These are phyloP conservation scores for Cinclus mexicanus DNA, from an alignment of 2,113 vertebrate species.

Conservation along the genomic window DNA sequence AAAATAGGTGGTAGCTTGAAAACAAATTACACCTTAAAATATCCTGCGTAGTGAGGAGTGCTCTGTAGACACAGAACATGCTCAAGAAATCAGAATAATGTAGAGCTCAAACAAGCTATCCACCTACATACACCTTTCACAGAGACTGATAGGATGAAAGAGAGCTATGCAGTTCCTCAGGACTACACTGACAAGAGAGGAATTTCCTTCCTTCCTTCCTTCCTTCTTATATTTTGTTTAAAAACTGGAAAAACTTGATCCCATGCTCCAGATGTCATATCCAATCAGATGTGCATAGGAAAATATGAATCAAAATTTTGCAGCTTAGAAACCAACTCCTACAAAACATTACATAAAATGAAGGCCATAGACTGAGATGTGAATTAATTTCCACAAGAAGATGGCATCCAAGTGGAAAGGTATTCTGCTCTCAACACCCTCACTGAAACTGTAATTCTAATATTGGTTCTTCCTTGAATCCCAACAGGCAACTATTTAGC, in stretches of 20 bases:
- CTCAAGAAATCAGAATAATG: not conserved
- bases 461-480: not conserved
- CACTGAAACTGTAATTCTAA: not conserved
- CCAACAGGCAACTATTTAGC: not conserved
- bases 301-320: not conserved
- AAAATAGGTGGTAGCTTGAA: not conserved
- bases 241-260: not conserved
- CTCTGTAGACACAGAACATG: not conserved
- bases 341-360: not conserved
- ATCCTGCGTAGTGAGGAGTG: not conserved
- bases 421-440: not conserved
- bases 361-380: not conserved
- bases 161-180: not conserved
- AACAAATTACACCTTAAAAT: constrained; percentile 27
- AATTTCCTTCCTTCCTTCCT: not conserved
- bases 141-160: not conserved
- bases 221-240: not conserved
- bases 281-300: not conserved
- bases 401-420: not conserved
- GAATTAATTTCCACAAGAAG: not conserved
- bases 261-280: not conserved
- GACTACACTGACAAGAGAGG: not conserved
- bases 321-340: not conserved
- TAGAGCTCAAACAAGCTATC: constrained; percentile 4
- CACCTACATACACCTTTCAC: not conserved